These are phyloP conservation scores for Cephalopholis sonnerati DNA, from an alignment of 2,113 vertebrate species.

Conservation along the genomic window DNA sequence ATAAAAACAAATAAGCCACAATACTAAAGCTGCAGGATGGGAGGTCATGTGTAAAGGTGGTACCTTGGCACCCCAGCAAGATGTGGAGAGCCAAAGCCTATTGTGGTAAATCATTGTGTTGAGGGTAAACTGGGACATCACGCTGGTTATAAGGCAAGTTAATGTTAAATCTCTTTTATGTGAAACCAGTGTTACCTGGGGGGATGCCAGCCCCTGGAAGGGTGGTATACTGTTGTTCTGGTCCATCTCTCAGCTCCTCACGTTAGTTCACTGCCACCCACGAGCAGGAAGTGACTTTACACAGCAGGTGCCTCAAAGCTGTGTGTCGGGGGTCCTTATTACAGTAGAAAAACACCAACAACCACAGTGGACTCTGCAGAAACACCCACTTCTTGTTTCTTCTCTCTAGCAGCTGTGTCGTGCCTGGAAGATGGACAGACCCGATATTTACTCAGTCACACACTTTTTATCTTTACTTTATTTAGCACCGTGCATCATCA, in stretches of 20 bases:
- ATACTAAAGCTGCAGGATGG: neutral
- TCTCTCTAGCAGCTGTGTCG: neutral
- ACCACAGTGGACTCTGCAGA: neutral
- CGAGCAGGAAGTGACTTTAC: slow-evolving; percentile 22
- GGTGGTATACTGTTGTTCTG: slow-evolving; percentile 96
- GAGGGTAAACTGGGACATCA: neutral
- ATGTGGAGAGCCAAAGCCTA: no score
- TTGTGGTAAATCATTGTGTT: neutral
- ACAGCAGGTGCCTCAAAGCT: slow-evolving; percentile 11
- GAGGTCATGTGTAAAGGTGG: neutral
- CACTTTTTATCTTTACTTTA: neutral
- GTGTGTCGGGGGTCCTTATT: neutral
- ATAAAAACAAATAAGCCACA: neutral
- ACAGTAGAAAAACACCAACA: neutral
- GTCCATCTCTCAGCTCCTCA: slow-evolving; percentile 87
- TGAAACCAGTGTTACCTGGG: slow-evolving; percentile 86
- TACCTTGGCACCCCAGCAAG: neutral
- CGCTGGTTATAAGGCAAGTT: neutral
- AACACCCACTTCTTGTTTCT: neutral
- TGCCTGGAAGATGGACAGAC: neutral
- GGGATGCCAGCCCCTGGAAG: slow-evolving; percentile 96
- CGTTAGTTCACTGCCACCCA: slow-evolving; percentile 65
- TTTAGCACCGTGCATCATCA: neutral
- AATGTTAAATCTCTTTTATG: neutral
- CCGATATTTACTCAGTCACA: neutral